A percentile compares a stretch with the other conserved stretches of the same genome.
phyloP scores from a whole-genome alignment of 2,113 vertebrate genomes.

The Crotalus horridus region DNA sequence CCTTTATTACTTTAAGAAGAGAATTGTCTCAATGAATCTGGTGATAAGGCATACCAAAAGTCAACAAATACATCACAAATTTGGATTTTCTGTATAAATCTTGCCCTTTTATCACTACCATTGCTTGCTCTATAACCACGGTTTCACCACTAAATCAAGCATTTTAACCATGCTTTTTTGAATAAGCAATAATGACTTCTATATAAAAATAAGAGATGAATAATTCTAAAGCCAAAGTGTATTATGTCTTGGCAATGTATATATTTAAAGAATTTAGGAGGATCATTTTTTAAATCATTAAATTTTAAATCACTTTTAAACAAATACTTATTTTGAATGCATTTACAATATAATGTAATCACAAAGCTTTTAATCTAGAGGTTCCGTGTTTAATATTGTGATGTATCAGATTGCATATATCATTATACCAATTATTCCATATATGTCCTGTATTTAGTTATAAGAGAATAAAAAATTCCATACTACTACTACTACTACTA shows the following conservation, averaged over 20 bases:
- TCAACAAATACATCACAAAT: not conserved
- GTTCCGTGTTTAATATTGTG: not conserved
- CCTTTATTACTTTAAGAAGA: slow-evolving; percentile 33
- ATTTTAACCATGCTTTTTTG: not conserved
- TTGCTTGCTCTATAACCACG: not conserved
- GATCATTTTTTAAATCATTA: not conserved
- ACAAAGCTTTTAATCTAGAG: not conserved
- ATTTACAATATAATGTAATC: not conserved
- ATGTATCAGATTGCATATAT: not conserved
- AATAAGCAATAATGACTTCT: not conserved
- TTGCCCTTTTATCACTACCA: not conserved
- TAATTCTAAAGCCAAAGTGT: not conserved
- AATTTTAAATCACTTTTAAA: not conserved
- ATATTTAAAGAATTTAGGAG: not conserved
- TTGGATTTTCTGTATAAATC: not conserved
- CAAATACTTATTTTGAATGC: not conserved
- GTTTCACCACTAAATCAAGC: not conserved
- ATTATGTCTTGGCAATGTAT: not conserved
- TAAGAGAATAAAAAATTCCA: not conserved
- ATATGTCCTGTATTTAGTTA: not conserved
- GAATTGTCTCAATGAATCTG: not conserved
- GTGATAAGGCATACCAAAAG: not conserved
- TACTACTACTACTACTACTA: not conserved
- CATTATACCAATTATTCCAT: not conserved
- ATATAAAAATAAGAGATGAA: not conserved